phyloP scores from a whole-genome alignment of 2,888 invertebrate species.

The Caenorhabditis uteleia region DNA sequence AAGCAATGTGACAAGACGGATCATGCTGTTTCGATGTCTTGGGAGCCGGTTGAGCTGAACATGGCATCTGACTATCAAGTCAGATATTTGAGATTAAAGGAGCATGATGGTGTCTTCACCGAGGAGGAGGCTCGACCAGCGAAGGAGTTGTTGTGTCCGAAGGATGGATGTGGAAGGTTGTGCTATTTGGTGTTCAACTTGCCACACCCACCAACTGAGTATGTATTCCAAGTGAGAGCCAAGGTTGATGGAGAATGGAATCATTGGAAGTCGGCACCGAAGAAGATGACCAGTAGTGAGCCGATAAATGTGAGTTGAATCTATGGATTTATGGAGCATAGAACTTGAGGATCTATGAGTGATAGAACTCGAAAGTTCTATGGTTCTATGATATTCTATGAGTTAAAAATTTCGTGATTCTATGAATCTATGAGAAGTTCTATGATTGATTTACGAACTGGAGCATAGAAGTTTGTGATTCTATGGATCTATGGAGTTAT shows the following conservation, averaged over 20 bases:
- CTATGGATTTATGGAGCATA: neutral
- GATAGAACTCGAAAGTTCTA: no score
- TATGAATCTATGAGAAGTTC: no score
- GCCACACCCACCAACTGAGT: slow-evolving; percentile 58
- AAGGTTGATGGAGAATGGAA: slow-evolving; percentile 67
- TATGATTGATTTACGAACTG: neutral
- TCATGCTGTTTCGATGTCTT: slow-evolving; percentile 67
- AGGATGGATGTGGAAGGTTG: slow-evolving; percentile 66
- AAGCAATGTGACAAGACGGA: slow-evolving; percentile 68
- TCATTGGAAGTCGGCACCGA: slow-evolving; percentile 67
- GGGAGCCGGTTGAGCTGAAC: slow-evolving; percentile 66
- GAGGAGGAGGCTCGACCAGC: slow-evolving; percentile 57
- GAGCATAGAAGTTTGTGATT: neutral
- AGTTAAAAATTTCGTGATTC: no score
- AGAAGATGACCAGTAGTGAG: slow-evolving; percentile 56
- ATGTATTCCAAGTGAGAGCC: slow-evolving; percentile 68
- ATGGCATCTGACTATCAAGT: slow-evolving; percentile 67
- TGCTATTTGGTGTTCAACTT: slow-evolving; percentile 70
- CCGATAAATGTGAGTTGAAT: slow-evolving; percentile 49
- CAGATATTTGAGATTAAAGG: slow-evolving; percentile 61
- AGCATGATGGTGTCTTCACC: slow-evolving; percentile 59
- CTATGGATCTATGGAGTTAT: no score
- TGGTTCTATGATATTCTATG: no score
- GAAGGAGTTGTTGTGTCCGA: slow-evolving; percentile 51
- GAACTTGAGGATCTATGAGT: no score